A percentile compares a stretch with the other conserved stretches of the same genome.
Conservation (phyloP, 1,140 invertebrate species). For the Lasioglossum albipes region DNA sequence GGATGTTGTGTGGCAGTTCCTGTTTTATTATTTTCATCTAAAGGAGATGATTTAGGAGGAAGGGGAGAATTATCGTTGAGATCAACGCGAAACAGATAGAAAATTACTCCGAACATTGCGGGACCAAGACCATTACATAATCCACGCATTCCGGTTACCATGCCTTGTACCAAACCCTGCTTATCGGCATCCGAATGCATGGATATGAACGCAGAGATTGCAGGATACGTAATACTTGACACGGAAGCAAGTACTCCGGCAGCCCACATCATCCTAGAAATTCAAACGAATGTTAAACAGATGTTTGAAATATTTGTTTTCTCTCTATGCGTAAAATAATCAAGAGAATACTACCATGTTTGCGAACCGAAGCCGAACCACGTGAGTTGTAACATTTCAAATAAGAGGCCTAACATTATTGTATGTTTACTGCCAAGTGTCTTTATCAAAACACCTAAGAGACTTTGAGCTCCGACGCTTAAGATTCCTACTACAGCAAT, state of each 20-base stretch:
- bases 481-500: conserved; percentile 98
- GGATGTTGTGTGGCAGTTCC: conserved; percentile 77
- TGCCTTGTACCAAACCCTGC: conserved; percentile 98
- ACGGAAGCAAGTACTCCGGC: conserved; percentile 97
- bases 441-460: conserved; percentile 94
- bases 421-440: conserved; percentile 96
- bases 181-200: conserved; percentile 97
- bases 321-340: neutral
- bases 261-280: conserved; percentile 98
- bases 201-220: conserved; percentile 99
- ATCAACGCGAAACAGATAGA: conserved; percentile 99
- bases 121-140: conserved; percentile 92
- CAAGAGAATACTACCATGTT: conserved; percentile 83
- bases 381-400: conserved; percentile 97
- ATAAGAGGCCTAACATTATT: conserved; percentile 96
- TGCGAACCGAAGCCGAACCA: conserved; percentile 97
- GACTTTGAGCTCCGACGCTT: conserved; percentile 96
- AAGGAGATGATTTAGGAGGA: conserved; percentile 74
- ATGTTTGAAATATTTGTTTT: neutral
- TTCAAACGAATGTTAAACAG: conserved; percentile 36
- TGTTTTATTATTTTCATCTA: conserved; percentile 77
- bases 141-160: conserved; percentile 97
- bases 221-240: conserved; percentile 97
- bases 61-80: conserved; percentile 86
- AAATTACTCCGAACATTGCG: conserved; percentile 97